Evolutionary conservation across 2,797 vertebrate genomes (phyloP).

Genomic region (Meriones psammophilus): DNA sequence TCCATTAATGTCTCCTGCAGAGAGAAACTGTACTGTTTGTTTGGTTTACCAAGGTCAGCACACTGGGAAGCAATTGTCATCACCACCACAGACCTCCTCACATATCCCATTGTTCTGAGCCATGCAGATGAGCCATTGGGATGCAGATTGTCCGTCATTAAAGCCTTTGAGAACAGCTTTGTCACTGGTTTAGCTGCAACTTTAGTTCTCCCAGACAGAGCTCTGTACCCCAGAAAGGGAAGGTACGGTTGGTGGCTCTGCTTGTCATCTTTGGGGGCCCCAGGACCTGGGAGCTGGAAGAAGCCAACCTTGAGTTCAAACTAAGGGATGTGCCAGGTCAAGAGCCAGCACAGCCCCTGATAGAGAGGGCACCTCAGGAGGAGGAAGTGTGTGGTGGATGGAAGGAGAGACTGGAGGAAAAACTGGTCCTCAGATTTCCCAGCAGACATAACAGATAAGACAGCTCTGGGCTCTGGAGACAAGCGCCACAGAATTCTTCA

Average conservation of each 20-base stretch:
- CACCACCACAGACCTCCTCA: constrained; percentile 85
- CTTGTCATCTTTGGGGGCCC: not conserved
- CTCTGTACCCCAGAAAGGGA: constrained; percentile 67
- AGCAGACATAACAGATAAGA: not conserved
- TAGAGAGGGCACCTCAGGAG: not conserved
- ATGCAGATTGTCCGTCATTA: constrained; percentile 90
- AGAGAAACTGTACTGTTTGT: constrained; percentile 85
- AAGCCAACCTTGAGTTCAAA: not conserved
- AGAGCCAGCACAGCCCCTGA: not conserved
- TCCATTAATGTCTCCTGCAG: constrained; percentile 87
- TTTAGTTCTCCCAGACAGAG: constrained; percentile 77
- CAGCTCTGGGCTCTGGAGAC: not conserved
- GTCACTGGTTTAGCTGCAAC: constrained; percentile 84
- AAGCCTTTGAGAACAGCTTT: constrained; percentile 87
- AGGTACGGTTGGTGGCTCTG: not conserved
- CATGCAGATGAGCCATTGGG: constrained; percentile 86
- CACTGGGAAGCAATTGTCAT: constrained; percentile 88
- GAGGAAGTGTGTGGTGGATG: not conserved
- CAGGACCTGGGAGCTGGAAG: not conserved
- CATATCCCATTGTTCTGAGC: constrained; percentile 88
- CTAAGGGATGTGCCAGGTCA: not conserved
- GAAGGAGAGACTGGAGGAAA: not conserved
- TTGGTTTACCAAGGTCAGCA: constrained; percentile 87
- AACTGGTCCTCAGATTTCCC: not conserved
- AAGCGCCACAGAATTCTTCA: fast-evolving